Base-by-base conservation (phyloP, 2,888 invertebrate genomes). In the Plagodis pulveraria region DNA sequence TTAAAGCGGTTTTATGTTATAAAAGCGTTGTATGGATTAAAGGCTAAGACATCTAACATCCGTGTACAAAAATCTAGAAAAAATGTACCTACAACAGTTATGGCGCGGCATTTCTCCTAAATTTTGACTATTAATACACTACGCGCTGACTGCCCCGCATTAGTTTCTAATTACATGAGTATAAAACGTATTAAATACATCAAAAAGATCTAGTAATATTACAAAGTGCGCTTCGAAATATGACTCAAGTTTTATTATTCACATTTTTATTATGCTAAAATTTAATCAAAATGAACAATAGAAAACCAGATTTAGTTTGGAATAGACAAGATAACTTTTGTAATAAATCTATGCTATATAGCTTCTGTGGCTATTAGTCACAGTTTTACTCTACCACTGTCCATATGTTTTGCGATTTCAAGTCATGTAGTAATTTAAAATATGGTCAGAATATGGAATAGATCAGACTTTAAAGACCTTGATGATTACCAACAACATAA, bases 101-200 rank as follows among this genome's bases (percentile, higher is more conserved):
- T 47, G 56, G 45, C 46, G 22, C 46, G 35, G 34, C 34, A 10
- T 41, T 55, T 11, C 10, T 51, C 47, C 60, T 61, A 47, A 48
- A 52, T 41, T 34, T 49, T 6, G 45, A 47, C 56, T 62, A 22
- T 22, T 22, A 22, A 22, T 22, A 66, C 50, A 58, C 59, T 72
- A 77, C 68, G 71, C 81, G 71, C 81, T 80, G 80, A 77, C 83
- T 77, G 45, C 74, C 79, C 84, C 82, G 80, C 78, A 78, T 80
- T 82, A 72, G 75, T 77, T 66, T 77, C 87, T 89, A 86, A 82
- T 83, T 85, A 88, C 77, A 84, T 81, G 87, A 88, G 90, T 91
- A 90, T 82, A 90, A 90, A 90, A 90, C 86, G 87, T 89, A 87
- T 89, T 83, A 89, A 90, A 90, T 90, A 89, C 86, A 85, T 88